These are phyloP conservation scores for Catalaphyllia jardinei DNA, from an alignment of 64 coral and sea anemone genomes.

Conservation along the genomic window DNA sequence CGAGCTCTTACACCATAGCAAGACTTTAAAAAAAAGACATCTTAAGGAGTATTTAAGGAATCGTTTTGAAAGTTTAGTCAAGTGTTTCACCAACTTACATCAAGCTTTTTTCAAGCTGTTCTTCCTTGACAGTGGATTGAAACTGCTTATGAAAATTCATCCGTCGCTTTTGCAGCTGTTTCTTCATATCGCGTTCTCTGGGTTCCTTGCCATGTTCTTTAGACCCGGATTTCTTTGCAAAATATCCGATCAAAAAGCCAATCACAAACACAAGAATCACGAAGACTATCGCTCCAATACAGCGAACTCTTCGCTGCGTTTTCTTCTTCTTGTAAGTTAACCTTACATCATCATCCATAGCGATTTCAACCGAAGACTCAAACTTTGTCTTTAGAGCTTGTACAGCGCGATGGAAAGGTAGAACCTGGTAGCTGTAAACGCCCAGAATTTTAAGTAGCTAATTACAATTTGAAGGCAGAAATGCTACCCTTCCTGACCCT, in stretches of 20 bases:
- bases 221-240: neutral
- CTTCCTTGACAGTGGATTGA: constrained; percentile 21
- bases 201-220: neutral
- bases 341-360: constrained; percentile 11
- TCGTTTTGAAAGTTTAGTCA: too few relatives aligned
- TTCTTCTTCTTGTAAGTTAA: constrained; percentile 52
- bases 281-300: constrained; percentile 37
- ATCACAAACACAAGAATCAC: constrained; percentile 44
- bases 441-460: neutral
- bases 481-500: neutral
- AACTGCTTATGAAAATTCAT: constrained; percentile 13
- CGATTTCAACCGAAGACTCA: neutral
- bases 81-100: constrained; percentile 25
- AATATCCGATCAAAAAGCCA: constrained; percentile 76
- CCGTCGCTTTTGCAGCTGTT: neutral
- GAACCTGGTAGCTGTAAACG: neutral
- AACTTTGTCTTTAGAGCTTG: neutral
- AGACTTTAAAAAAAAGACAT: neutral
- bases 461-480: neutral
- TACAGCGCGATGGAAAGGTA: neutral
- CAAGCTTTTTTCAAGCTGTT: constrained; percentile 40
- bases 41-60: neutral
- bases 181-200: neutral
- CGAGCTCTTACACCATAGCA: neutral
- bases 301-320: constrained; percentile 34